Base-by-base conservation (phyloP, 2,888 invertebrate genomes). In the Lasioglossum vierecki region DNA sequence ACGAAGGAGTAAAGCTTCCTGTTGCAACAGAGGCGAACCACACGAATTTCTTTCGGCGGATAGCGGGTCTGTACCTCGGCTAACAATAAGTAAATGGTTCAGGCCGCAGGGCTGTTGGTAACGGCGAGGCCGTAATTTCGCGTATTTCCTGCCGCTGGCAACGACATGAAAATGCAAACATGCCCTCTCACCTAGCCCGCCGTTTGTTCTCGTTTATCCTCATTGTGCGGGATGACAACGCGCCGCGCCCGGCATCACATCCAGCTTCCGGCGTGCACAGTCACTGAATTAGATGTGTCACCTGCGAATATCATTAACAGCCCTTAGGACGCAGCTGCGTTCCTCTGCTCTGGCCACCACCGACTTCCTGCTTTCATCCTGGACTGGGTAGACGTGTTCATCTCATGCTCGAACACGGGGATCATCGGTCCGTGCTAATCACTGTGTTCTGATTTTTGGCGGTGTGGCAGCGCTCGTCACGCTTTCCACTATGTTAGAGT, bases 261-360 rank as follows among this genome's bases (percentile, higher is more conserved):
- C 88, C 92, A 92, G 91, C 91, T 92, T 92, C 91, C 92, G 91
- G 91, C 85, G 88, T 87, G 91, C 89, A 88, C 89, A 91, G 91
- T 91, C 92, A 89, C 92, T 91, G 91, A 92, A 93, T 93, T 93
- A 92, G 93, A 93, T 93, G 91, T 91, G 91, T 92, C 88, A 90
- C 88, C 91, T 90, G 89, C 90, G 91, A 92, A 92, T 93, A 91
- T 92, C 92, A 92, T 92, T 92, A 93, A 91, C 91, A 89, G 85
- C 91, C 89, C 89, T 91, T 90, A 90, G 88, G 85, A 86, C 80
- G 87, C 89, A 89, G 90, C 90, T 89, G 91, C 84, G 86, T 80
- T 70, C 71, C 88, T 87, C 82, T 68, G 57, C 41, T 49, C 26
- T 39, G 2, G 26, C 60, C 39, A 53, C 41, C 77, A 49, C 71